Percentiles rank a stretch among this genome's conserved stretches.
These are phyloP conservation scores for Lepus timidus DNA, from an alignment of 2,113 vertebrate genomes.

Conservation along the genomic window DNA sequence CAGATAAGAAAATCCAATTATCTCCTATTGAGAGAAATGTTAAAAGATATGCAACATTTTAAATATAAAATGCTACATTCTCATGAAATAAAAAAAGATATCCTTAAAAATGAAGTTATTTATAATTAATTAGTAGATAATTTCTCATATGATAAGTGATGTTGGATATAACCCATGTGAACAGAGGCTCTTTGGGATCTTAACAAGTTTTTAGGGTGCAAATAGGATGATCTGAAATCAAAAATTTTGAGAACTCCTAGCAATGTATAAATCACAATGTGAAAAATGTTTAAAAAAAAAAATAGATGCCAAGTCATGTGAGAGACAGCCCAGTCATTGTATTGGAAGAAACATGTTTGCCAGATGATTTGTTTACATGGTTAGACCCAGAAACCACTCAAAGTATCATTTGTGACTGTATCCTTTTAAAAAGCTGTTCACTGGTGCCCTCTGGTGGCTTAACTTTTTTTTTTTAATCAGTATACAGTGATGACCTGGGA, in stretches of 20 bases:
- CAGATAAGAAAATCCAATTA: neutral
- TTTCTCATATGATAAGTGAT: neutral
- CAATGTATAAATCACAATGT: neutral
- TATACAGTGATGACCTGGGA: neutral
- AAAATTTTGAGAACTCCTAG: neutral
- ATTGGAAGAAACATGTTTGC: conserved; percentile 32
- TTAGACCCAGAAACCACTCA: conserved; percentile 21
- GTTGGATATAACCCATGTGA: neutral
- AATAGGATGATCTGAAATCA: neutral
- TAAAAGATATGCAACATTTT: neutral
- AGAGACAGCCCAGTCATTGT: neutral
- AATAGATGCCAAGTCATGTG: neutral
- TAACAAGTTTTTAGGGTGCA: conserved; percentile 43
- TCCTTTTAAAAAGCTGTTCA: conserved; percentile 61
- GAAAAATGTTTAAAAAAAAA: neutral
- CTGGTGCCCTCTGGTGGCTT: conserved; percentile 71
- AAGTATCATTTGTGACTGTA: neutral
- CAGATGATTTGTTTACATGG: neutral
- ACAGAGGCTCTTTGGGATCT: neutral
- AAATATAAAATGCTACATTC: neutral
- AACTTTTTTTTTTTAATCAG: neutral
- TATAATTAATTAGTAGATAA: neutral
- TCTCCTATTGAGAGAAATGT: conserved; percentile 23
- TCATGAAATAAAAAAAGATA: neutral
- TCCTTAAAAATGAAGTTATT: neutral